Evolutionary conservation across 2,888 invertebrate species (phyloP).

Genomic region (Andrena bucephala): DNA sequence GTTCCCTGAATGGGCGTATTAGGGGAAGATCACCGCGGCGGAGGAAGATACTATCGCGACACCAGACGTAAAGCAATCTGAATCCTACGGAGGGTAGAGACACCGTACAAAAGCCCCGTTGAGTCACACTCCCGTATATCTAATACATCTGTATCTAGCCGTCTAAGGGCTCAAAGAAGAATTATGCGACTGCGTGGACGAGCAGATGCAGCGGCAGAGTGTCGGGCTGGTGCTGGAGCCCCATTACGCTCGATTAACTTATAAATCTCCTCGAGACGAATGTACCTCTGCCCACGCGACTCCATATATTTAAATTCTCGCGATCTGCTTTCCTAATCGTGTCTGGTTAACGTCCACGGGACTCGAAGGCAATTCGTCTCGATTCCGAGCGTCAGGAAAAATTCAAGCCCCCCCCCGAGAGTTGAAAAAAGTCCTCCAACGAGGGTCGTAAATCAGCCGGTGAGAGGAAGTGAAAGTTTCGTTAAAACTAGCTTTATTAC

Average conservation of each 20-base stretch:
- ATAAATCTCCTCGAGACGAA: conserved; percentile 54
- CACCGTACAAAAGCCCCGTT: conserved; percentile 35
- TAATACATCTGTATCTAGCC: conserved; percentile 41
- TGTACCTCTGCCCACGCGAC: conserved; percentile 41
- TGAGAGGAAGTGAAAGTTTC: conserved; percentile 48
- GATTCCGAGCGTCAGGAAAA: neutral
- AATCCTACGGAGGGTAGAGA: conserved; percentile 19
- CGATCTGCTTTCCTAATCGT: conserved; percentile 8
- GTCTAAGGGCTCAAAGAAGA: conserved; percentile 41
- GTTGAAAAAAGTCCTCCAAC: conserved; percentile 7
- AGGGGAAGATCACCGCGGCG: conserved; percentile 38
- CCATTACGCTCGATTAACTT: conserved; percentile 61
- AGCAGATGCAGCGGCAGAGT: conserved; percentile 16
- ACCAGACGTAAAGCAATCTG: conserved; percentile 31
- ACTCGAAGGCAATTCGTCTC: conserved; percentile 38
- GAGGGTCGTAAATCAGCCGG: conserved; percentile 22
- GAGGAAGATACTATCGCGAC: conserved; percentile 44
- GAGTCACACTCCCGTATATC: conserved; percentile 57
- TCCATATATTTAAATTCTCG: conserved; percentile 5
- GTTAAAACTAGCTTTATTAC: conserved; percentile 37
- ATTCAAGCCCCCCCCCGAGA: neutral
- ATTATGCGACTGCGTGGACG: conserved; percentile 33
- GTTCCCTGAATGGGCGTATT: conserved; percentile 20
- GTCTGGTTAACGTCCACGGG: conserved; percentile 11
- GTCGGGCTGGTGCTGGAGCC: conserved; percentile 30